Evolutionary conservation across 2,113 vertebrate genomes (phyloP).

Genomic region (Macaca nemestrina): DNA sequence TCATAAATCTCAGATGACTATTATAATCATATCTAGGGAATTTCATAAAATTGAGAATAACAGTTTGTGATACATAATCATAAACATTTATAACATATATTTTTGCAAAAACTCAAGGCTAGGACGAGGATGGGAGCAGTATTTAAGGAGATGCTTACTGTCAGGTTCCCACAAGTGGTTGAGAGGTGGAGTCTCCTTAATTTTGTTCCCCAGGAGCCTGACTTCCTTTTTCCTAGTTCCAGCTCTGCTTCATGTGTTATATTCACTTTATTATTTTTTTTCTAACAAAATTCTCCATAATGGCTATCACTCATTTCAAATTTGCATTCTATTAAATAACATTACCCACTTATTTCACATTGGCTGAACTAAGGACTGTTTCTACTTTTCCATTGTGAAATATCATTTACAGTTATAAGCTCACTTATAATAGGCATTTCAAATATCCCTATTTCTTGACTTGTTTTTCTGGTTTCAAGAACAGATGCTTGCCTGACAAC

Average conservation of each 20-base stretch:
- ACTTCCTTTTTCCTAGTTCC: neutral
- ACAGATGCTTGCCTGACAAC: neutral
- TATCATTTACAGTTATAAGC: neutral
- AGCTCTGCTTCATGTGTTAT: neutral
- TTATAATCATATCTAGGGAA: neutral
- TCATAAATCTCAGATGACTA: neutral
- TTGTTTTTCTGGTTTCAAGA: neutral
- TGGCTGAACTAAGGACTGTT: neutral
- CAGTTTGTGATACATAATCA: neutral
- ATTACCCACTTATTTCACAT: neutral
- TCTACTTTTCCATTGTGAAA: neutral
- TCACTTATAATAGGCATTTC: neutral
- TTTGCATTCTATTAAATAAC: neutral
- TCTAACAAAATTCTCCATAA: neutral
- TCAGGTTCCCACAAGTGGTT: neutral
- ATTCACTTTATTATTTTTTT: neutral
- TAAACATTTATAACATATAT: neutral
- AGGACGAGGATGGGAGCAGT: neutral
- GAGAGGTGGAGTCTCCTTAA: neutral
- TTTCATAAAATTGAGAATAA: neutral
- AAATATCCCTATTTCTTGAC: neutral
- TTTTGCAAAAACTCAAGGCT: neutral
- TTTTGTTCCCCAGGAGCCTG: neutral
- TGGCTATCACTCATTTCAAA: neutral
- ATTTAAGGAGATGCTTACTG: neutral